phyloP scores from a whole-genome alignment of 2,888 invertebrate species.

The Epirrita christyi region DNA sequence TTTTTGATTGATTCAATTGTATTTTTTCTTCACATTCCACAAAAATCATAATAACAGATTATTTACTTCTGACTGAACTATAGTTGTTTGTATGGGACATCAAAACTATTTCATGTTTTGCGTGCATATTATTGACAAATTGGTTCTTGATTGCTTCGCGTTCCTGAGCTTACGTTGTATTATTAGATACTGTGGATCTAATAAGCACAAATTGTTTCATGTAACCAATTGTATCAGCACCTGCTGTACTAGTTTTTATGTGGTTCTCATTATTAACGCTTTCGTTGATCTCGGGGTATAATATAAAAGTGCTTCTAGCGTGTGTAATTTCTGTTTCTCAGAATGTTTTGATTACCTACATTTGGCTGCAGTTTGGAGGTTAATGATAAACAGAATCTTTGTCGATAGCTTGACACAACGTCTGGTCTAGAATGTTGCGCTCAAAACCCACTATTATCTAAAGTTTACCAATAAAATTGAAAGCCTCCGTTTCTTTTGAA shows the following conservation, averaged over 20 bases:
- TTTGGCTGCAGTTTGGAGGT: constrained; percentile 53
- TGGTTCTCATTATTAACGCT: constrained; percentile 54
- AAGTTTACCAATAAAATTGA: constrained; percentile 26
- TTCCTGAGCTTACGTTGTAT: constrained; percentile 27
- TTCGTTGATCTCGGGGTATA: constrained; percentile 53
- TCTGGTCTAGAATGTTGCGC: constrained; percentile 59
- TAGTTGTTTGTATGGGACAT: constrained; percentile 31
- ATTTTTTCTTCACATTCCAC: constrained; percentile 43
- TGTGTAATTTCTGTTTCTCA: constrained; percentile 48
- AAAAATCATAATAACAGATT: constrained; percentile 50
- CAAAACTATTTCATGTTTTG: constrained; percentile 34
- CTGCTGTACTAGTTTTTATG: constrained; percentile 58
- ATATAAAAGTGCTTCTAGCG: constrained; percentile 49
- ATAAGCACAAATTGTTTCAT: constrained; percentile 43
- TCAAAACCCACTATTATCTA: constrained; percentile 55
- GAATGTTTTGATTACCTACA: constrained; percentile 18
- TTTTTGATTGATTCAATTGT: constrained; percentile 45
- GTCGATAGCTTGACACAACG: constrained; percentile 50
- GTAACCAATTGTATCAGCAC: constrained; percentile 53
- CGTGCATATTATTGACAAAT: constrained; percentile 35
- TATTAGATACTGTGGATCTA: constrained; percentile 33
- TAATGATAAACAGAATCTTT: constrained; percentile 58
- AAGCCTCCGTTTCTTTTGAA: constrained; percentile 13
- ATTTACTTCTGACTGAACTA: constrained; percentile 14
- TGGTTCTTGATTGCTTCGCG: constrained; percentile 34